Evolutionary conservation across 2,797 vertebrate genomes (phyloP), one percentile per base, ranked within the genome.

Genomic region (Novumbra hubbsi): DNA sequence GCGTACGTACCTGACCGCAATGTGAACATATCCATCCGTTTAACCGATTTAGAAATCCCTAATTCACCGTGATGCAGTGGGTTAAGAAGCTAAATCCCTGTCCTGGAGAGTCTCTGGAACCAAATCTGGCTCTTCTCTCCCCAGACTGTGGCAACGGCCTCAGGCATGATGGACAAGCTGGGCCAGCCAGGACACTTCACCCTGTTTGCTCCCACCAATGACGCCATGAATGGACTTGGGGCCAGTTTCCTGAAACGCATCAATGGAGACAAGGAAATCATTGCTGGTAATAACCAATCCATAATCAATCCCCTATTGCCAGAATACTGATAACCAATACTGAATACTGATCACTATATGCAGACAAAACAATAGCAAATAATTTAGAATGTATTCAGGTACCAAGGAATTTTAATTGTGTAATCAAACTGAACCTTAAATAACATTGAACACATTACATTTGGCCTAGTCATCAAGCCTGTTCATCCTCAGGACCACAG

Each of bases 161-260:
- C 97, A 3, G 91, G 89, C 72, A 62, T 97, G 63, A 41, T 96
- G 88, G 93, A 94, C 63, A 88, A 87, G 32, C 93, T 99, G 76
- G 92, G 90, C 52, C 81, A 91, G 83, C 91, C 95, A 0, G 97
- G 96, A 19, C 95, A 97, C 50, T 97, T 93, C 45, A 99, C 98
- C 0, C 82, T 99, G 72, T 98, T 99, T 84, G 97, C 95, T 77
- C 97, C 98, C 41, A 99, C 96, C n/a, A 94, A 99, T 73, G 84
- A 92, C 0, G 98, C 97, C 76, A 97, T 99, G 75, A 84, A 93
- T 12, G 95, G 90, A 73, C 80, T 98, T 83, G 89, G 88, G 55
- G 85, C 90, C 7, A 92, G 87, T 0, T 81, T 94, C 66, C 81
- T 98, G 72, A 88, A 97, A 85, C 92, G 95, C 38, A 93, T 99